phyloP scores from a whole-genome alignment of 2,797 vertebrate species.

The Bryconaethiops microstoma region DNA sequence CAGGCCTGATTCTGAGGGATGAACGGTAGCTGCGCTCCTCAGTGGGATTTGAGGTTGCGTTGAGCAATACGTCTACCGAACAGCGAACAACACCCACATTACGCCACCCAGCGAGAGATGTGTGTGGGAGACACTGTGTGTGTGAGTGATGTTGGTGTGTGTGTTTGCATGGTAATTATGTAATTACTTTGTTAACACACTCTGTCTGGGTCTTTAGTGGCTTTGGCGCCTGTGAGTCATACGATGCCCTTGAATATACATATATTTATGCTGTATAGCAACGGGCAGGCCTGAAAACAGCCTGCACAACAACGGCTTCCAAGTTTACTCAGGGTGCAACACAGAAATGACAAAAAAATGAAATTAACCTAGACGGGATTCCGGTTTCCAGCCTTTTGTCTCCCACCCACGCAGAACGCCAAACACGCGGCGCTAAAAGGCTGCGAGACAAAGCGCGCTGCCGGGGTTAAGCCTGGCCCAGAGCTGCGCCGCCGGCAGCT shows the following conservation, averaged over 20 bases:
- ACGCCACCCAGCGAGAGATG: slow-evolving; percentile 26
- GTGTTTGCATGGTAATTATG: slow-evolving; percentile 75
- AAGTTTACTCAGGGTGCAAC: neutral
- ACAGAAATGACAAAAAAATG: slow-evolving; percentile 12
- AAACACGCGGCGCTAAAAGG: slow-evolving; percentile 37
- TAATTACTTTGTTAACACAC: slow-evolving; percentile 74
- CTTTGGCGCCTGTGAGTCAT: slow-evolving; percentile 25
- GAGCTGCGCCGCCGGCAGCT: slow-evolving; percentile 44
- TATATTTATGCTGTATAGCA: slow-evolving; percentile 29
- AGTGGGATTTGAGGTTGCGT: slow-evolving; percentile 40
- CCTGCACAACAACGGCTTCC: slow-evolving; percentile 45
- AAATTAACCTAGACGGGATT: slow-evolving; percentile 13
- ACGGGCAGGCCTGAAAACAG: slow-evolving; percentile 50
- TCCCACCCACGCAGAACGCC: slow-evolving; percentile 33
- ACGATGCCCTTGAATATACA: neutral
- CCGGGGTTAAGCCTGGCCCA: slow-evolving; percentile 53
- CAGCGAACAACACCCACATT: slow-evolving; percentile 31
- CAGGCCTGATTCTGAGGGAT: slow-evolving; percentile 16
- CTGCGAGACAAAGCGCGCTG: slow-evolving; percentile 47
- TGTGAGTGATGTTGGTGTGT: slow-evolving; percentile 23
- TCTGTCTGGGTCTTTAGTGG: slow-evolving; percentile 68
- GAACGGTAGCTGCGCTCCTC: slow-evolving; percentile 6
- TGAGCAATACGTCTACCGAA: slow-evolving; percentile 42
- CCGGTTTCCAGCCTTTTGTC: slow-evolving; percentile 9
- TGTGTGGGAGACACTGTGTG: slow-evolving; percentile 24